Evolutionary conservation across 2,888 invertebrate genomes (phyloP).

Genomic region (Sinodicranocentrus sp.): DNA sequence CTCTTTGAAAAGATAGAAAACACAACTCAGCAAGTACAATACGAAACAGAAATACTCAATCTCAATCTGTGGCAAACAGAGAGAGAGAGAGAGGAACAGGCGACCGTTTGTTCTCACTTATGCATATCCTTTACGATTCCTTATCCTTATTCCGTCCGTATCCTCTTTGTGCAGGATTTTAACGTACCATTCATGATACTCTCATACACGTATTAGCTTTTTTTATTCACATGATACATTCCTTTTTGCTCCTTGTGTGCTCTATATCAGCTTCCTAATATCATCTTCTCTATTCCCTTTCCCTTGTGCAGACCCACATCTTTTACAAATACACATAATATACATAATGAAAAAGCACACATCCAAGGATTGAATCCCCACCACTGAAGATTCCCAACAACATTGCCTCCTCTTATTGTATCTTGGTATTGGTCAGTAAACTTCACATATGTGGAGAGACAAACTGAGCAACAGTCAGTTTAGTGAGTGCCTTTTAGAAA

Average conservation of each 20-base stretch:
- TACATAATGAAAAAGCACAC: too few relatives aligned
- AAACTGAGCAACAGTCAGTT: too few relatives aligned
- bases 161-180: neutral
- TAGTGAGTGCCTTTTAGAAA: too few relatives aligned
- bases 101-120: neutral
- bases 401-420: neutral
- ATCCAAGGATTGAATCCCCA: too few relatives aligned
- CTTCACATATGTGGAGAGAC: neutral
- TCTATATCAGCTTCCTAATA: too few relatives aligned
- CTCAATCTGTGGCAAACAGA: neutral
- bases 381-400: neutral
- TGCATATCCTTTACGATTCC: neutral
- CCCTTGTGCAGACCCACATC: too few relatives aligned
- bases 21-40: neutral
- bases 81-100: neutral
- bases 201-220: too few relatives aligned
- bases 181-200: too few relatives aligned
- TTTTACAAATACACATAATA: too few relatives aligned
- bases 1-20: neutral
- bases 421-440: slow-evolving; percentile 26
- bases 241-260: too few relatives aligned
- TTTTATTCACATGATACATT: too few relatives aligned
- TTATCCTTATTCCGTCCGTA: neutral
- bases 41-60: neutral
- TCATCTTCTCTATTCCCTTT: too few relatives aligned